phyloP scores from a whole-genome alignment of 2,113 vertebrate genomes.

The Neolamprologus tretocephalus region DNA sequence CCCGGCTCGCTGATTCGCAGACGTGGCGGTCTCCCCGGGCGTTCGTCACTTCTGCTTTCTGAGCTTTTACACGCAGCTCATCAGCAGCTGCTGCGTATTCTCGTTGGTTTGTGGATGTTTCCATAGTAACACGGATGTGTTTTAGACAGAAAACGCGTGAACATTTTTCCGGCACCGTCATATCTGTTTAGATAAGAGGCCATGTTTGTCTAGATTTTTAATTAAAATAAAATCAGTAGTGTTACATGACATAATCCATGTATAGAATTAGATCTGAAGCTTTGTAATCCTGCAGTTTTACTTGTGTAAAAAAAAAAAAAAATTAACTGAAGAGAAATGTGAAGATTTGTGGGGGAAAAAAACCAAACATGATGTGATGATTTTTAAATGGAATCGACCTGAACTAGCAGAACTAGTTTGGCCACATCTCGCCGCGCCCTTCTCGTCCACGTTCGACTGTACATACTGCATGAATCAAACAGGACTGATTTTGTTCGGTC shows the following conservation, averaged over 20 bases:
- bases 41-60: background rate
- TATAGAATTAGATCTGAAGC: slow-evolving; percentile 11
- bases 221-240: background rate
- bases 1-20: background rate
- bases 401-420: background rate
- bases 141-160: background rate
- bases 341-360: background rate
- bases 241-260: background rate
- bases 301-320: background rate
- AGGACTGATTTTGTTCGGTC: slow-evolving; percentile 1
- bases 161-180: background rate
- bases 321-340: background rate
- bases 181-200: background rate
- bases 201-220: slow-evolving; percentile 18
- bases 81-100: background rate
- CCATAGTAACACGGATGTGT: background rate
- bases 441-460: slow-evolving; percentile 1
- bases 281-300: background rate
- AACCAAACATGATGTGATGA: background rate
- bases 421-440: background rate
- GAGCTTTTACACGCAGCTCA: background rate
- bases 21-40: background rate
- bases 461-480: slow-evolving; percentile 45
- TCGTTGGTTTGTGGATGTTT: background rate
- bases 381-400: background rate